A percentile compares a stretch with the other conserved stretches of the same genome.
Evolutionary conservation across 2,113 vertebrate species (phyloP).

Genomic region (Erythrocercus mccallii): DNA sequence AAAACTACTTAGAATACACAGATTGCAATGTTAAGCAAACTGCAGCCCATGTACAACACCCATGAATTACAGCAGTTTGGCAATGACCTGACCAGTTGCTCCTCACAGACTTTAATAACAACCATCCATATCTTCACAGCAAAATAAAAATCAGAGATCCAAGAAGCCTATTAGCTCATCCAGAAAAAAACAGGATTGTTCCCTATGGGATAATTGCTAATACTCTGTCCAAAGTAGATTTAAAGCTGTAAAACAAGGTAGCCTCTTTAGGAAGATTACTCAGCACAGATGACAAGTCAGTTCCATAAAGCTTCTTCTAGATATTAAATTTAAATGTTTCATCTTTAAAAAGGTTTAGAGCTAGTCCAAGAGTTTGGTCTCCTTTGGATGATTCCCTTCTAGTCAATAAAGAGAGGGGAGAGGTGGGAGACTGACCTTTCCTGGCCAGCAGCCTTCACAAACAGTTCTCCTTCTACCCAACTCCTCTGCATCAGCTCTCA

Average conservation of each 20-base stretch:
- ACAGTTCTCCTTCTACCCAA: neutral
- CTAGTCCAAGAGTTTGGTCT: neutral
- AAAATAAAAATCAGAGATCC: conserved; percentile 30
- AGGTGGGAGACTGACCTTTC: neutral
- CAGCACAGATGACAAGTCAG: neutral
- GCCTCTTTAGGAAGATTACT: neutral
- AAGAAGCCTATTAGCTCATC: conserved; percentile 24
- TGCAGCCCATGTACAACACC: neutral
- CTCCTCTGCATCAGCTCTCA: neutral
- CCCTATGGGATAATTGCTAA: conserved; percentile 8
- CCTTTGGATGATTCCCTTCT: neutral
- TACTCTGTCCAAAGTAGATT: neutral
- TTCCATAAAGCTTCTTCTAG: neutral
- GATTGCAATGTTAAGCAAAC: conserved; percentile 49
- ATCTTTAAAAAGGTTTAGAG: neutral
- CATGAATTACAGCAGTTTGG: conserved; percentile 38
- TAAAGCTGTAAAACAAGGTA: neutral
- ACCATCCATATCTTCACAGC: neutral
- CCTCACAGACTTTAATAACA: conserved; percentile 34
- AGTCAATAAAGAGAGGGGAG: neutral
- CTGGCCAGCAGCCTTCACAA: neutral
- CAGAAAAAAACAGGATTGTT: conserved; percentile 28
- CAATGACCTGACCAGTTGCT: conserved; percentile 48
- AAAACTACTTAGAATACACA: conserved; percentile 40
- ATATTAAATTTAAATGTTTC: neutral